These are phyloP conservation scores for Amphibalanus amphitrite DNA, from an alignment of 1,140 invertebrate species.

Conservation along the genomic window DNA sequence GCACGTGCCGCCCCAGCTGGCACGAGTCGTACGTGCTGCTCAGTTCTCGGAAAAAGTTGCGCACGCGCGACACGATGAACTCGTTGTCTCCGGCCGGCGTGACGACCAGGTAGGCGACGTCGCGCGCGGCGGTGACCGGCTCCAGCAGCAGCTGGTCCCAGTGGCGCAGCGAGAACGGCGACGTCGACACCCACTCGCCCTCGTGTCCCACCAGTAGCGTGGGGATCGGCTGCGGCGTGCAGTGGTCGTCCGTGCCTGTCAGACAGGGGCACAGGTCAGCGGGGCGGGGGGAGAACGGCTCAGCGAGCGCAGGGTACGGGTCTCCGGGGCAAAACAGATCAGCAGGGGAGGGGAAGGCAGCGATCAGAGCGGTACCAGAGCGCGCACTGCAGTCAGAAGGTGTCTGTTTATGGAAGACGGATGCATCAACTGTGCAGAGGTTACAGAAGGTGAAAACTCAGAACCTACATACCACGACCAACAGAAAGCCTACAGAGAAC, in stretches of 20 bases:
- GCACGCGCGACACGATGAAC: constrained; percentile 53
- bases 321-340: no score
- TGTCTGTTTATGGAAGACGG: no score
- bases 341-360: no score
- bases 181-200: constrained; percentile 81
- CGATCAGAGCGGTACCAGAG: no score
- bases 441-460: no score
- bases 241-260: constrained; percentile 67
- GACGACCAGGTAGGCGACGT: constrained; percentile 86
- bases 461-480: no score
- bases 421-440: no score
- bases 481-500: no score
- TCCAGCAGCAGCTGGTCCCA: constrained; percentile 90
- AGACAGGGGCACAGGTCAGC: no score
- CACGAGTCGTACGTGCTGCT: constrained; percentile 83
- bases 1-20: constrained; percentile 70
- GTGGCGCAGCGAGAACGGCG: constrained; percentile 77
- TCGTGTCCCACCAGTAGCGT: constrained; percentile 82
- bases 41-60: constrained; percentile 78
- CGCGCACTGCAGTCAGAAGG: no score
- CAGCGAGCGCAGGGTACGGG: no score
- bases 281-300: no score
- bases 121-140: constrained; percentile 74
- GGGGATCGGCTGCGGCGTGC: constrained; percentile 91
- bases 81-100: constrained; percentile 65